A percentile compares a stretch with the other conserved stretches of the same genome.
phyloP scores from a whole-genome alignment of 2,888 invertebrate genomes.

The Alsophila aescularia region DNA sequence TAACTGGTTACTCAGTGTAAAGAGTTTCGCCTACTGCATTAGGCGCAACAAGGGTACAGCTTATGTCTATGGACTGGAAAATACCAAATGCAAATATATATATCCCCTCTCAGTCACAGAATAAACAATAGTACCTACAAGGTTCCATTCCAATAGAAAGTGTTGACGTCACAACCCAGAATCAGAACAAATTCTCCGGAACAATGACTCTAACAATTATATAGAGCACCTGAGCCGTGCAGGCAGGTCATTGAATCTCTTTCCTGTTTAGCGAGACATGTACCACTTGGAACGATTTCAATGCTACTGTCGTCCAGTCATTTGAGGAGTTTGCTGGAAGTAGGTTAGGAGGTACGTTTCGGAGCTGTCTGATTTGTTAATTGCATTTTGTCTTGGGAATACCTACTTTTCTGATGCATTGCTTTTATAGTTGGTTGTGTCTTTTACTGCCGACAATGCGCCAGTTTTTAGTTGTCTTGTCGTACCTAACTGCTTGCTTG shows the following conservation, averaged over 20 bases:
- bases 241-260: constrained; percentile 16
- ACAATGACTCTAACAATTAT: background rate
- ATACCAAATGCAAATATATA: no score
- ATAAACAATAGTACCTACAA: no score
- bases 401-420: background rate
- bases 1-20: no score
- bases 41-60: no score
- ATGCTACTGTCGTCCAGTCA: constrained; percentile 9
- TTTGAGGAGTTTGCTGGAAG: background rate
- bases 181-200: background rate
- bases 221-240: constrained; percentile 6
- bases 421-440: no score
- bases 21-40: no score
- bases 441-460: no score
- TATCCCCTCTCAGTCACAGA: no score
- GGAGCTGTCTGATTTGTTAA: background rate
- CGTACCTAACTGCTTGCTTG: no score
- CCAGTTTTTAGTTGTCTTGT: no score
- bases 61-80: no score
- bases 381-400: background rate
- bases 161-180: background rate
- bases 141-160: background rate
- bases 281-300: constrained; percentile 24
- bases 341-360: constrained; percentile 2
- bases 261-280: constrained; percentile 21